Evolutionary conservation across 1,140 invertebrate species (phyloP).

Genomic region (Bombus confusus): DNA sequence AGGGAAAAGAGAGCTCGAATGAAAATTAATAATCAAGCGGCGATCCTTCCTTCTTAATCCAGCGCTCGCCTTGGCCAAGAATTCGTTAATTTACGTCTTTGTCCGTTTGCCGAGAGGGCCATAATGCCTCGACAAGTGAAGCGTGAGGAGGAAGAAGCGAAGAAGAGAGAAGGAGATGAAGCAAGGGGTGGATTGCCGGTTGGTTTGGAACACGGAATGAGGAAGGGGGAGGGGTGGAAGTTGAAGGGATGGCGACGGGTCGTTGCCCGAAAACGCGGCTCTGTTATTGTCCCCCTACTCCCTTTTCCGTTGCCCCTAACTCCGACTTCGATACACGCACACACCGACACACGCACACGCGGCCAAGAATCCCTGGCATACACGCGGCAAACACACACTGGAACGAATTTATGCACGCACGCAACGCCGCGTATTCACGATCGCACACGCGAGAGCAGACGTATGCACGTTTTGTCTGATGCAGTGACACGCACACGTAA

Average conservation of each 20-base stretch:
- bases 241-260: slow-evolving; percentile 79
- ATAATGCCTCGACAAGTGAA: slow-evolving; percentile 58
- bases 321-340: slow-evolving; percentile 67
- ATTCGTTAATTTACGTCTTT: slow-evolving; percentile 43
- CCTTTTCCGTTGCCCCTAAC: slow-evolving; percentile 59
- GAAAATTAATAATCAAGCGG: slow-evolving; percentile 25
- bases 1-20: neutral
- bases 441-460: slow-evolving; percentile 35
- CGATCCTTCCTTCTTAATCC: neutral
- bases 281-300: slow-evolving; percentile 78
- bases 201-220: slow-evolving; percentile 68
- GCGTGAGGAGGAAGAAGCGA: slow-evolving; percentile 51
- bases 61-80: slow-evolving; percentile 20
- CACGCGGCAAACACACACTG: neutral
- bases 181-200: slow-evolving; percentile 58
- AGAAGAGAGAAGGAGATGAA: slow-evolving; percentile 48
- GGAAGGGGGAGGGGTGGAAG: slow-evolving; percentile 41
- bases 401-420: slow-evolving; percentile 49
- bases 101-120: slow-evolving; percentile 41
- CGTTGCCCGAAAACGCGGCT: slow-evolving; percentile 81
- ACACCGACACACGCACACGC: slow-evolving; percentile 51
- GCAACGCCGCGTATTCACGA: slow-evolving; percentile 28
- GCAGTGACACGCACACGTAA: slow-evolving; percentile 46
- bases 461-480: slow-evolving; percentile 40
- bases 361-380: slow-evolving; percentile 23